These are phyloP conservation scores for Drosophila parvula DNA, from an alignment of 1,140 invertebrate genomes.

Conservation along the genomic window DNA sequence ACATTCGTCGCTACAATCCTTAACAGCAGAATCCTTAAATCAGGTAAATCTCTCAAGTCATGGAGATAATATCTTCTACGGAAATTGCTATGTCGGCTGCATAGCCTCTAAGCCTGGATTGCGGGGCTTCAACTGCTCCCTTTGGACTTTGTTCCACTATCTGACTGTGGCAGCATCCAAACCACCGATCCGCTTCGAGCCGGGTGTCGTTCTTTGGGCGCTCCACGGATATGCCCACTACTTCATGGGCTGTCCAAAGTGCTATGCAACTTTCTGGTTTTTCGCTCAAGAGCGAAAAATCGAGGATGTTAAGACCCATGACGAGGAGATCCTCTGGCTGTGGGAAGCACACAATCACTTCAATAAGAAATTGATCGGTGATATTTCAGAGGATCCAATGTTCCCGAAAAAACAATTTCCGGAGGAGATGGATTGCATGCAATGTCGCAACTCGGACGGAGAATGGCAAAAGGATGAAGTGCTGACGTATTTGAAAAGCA, in stretches of 20 bases:
- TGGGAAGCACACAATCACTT: conserved; percentile 94
- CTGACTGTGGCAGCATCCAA: conserved; percentile 91
- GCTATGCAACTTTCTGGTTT: conserved; percentile 86
- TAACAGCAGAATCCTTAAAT: too few species aligned
- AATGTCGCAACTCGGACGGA: not conserved
- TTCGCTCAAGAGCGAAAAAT: conserved; percentile 89
- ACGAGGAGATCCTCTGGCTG: conserved; percentile 94
- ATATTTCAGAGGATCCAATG: conserved; percentile 90
- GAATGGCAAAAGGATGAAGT: conserved; percentile 24
- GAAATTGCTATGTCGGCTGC: conserved; percentile 86
- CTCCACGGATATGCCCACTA: conserved; percentile 94
- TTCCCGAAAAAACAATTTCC: conserved; percentile 97
- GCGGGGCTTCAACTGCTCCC: conserved; percentile 93
- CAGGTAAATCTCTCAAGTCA: too few species aligned
- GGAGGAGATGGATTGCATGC: not conserved
- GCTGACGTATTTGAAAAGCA: conserved; percentile 22
- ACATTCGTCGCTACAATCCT: conserved; percentile 88
- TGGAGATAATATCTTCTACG: not conserved
- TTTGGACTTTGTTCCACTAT: conserved; percentile 97
- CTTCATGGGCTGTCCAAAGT: conserved; percentile 97
- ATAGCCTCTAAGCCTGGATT: conserved; percentile 85
- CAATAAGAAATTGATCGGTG: conserved; percentile 53
- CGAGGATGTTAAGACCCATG: conserved; percentile 86
- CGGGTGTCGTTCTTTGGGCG: conserved; percentile 88
- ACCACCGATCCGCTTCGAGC: conserved; percentile 76